Percentiles rank a stretch among this genome's conserved stretches.
Conservation (phyloP, 64 coral and sea anemone species). For the Pachyseris speciosa region DNA sequence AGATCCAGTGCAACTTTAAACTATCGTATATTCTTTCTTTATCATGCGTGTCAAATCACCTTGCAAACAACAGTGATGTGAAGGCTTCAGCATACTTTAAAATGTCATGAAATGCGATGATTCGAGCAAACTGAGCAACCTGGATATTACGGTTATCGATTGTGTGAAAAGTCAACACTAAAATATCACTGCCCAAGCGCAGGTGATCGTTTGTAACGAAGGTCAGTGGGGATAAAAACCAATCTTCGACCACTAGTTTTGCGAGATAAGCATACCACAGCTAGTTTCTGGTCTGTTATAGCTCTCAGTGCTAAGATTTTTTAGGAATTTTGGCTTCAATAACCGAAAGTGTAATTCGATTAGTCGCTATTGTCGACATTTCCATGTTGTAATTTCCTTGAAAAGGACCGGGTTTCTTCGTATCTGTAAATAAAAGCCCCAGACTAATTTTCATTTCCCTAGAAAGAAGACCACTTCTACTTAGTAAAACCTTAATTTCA, state of each 20-base stretch:
- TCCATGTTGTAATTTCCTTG: constrained; percentile 19
- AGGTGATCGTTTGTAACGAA: not conserved
- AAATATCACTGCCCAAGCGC: no score
- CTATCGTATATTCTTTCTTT: no score
- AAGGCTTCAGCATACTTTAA: no score
- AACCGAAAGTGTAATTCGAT: not conserved
- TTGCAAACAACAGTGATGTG: no score
- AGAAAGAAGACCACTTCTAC: constrained; percentile 23
- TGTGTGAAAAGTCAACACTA: not conserved
- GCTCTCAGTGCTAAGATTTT: not conserved
- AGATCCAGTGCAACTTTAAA: no score
- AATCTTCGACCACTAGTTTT: not conserved
- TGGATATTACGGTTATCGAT: not conserved
- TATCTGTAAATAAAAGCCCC: not conserved
- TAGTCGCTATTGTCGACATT: not conserved
- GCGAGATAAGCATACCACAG: not conserved
- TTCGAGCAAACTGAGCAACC: no score
- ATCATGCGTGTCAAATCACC: no score
- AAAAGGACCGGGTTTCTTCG: not conserved
- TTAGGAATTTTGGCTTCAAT: not conserved
- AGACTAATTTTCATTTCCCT: not conserved
- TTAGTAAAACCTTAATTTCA: not conserved
- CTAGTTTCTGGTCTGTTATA: not conserved
- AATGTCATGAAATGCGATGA: no score
- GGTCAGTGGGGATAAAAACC: not conserved